Evolutionary conservation across 1,140 invertebrate genomes (phyloP), one percentile per base, ranked within the genome.

Genomic region (Aleiodes sp.): DNA sequence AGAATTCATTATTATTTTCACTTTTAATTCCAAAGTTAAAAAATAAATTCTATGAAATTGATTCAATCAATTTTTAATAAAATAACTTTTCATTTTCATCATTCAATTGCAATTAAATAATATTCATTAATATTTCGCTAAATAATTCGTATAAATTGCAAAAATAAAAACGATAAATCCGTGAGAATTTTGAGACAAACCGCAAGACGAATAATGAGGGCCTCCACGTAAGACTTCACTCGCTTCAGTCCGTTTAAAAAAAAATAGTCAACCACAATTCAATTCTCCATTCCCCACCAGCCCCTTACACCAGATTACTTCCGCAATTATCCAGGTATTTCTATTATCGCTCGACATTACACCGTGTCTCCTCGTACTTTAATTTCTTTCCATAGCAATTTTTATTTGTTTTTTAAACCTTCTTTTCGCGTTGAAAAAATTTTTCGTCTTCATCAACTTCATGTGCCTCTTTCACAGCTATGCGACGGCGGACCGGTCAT

Each of bases 401-500:
- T 33, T 33, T 8, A 33, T 33, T 33, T 33, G 7, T 14, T 14
- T 59, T 59, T 59, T 31, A 28, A 14, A 4, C 12, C 21, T 29
- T 57, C 10, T 29, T 12, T 0, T 26, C 19, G 8, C 9, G 29
- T 21, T 14, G 21, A 43, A 68, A 37, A 64, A 62, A 35, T 68
- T 29, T 37, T 57, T 6, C 9, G 43, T 46, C 46, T 63, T 14
- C 16, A 64, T 46, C 46, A 31, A 56, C 29, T 62, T 68, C 14
- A 72, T 41, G 52, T 64, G 65, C 39, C 46, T 71, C 31, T 68
- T 77, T 88, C 87, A 62, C 81, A 96, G 94, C 86, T 93, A 62
- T 95, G 93, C 86, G 89, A 95, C 76, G 92, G 91, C 41, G 94
- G 94, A 35, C 89, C 94, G 12, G 91, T 94, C 16, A 91, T 92